Conservation (phyloP, 37 sponge, comb jelly and placozoan genomes). For the Bolinopsis microptera region DNA sequence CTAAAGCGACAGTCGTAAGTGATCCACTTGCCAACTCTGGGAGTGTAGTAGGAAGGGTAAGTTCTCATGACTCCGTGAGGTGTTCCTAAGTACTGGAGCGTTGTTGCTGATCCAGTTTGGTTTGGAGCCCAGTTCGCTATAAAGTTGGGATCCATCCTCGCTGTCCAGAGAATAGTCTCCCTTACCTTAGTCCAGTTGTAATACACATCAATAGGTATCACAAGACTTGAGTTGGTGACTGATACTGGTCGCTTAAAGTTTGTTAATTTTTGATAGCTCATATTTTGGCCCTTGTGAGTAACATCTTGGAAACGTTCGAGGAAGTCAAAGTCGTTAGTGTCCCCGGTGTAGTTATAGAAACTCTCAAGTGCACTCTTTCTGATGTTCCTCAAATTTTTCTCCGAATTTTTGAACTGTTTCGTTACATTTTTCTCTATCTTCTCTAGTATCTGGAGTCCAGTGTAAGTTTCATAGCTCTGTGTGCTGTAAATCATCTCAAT, state of each 20-base stretch:
- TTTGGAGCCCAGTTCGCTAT: neutral
- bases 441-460: neutral
- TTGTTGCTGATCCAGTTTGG: neutral
- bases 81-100: slow-evolving; percentile 3
- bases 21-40: slow-evolving; percentile 14
- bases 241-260: neutral
- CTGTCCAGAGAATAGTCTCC: slow-evolving; percentile 19
- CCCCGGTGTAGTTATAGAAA: slow-evolving; percentile 22
- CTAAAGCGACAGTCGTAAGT: slow-evolving; percentile 16
- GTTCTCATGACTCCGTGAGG: neutral
- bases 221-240: neutral
- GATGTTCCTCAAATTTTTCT: neutral
- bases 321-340: slow-evolving; percentile 14
- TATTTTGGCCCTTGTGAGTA: neutral
- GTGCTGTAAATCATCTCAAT: neutral
- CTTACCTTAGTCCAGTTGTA: neutral
- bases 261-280: neutral
- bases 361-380: slow-evolving; percentile 6
- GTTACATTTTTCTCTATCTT: neutral
- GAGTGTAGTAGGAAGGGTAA: slow-evolving; percentile 27
- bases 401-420: neutral
- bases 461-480: neutral
- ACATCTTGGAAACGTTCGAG: neutral
- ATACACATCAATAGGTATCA: slow-evolving; percentile 29
- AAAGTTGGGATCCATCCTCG: neutral